A percentile compares a stretch with the other conserved stretches of the same genome.
These are phyloP conservation scores for Wiebesia pumilae DNA, from an alignment of 1,140 invertebrate species.

Conservation along the genomic window DNA sequence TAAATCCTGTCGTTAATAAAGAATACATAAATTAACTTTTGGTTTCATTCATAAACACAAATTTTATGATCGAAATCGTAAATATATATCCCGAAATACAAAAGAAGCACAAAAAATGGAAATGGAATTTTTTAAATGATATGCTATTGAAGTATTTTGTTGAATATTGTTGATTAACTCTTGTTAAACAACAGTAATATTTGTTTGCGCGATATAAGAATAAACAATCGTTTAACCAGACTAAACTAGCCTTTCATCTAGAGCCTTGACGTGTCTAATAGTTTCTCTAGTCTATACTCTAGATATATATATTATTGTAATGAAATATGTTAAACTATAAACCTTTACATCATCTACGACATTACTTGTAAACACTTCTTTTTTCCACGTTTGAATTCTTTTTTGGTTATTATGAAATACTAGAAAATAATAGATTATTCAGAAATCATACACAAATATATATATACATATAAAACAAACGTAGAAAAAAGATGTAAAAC, in stretches of 20 bases:
- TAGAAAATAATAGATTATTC: not conserved
- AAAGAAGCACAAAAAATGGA: no score
- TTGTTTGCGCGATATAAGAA: not conserved
- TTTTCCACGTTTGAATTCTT: not conserved
- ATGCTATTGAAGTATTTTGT: not conserved
- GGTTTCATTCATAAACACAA: no score
- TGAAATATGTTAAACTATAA: not conserved
- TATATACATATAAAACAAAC: no score
- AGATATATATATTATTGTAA: not conserved
- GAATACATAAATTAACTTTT: no score
- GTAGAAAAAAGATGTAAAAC: no score
- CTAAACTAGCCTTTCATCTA: conserved; percentile 17
- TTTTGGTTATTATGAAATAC: not conserved
- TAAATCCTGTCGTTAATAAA: no score
- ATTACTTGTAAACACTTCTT: not conserved
- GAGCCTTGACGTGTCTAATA: conserved; percentile 18
- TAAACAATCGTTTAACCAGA: not conserved
- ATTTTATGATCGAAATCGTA: no score
- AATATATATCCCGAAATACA: no score
- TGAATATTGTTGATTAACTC: not conserved
- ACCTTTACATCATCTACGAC: not conserved
- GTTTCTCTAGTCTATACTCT: not conserved
- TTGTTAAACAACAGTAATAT: not conserved
- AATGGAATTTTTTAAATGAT: not conserved
- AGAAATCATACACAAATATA: not conserved